Percentiles rank a stretch among this genome's conserved stretches.
Conservation (phyloP, 1,140 invertebrate genomes). For the Aphelenchoides besseyi region DNA sequence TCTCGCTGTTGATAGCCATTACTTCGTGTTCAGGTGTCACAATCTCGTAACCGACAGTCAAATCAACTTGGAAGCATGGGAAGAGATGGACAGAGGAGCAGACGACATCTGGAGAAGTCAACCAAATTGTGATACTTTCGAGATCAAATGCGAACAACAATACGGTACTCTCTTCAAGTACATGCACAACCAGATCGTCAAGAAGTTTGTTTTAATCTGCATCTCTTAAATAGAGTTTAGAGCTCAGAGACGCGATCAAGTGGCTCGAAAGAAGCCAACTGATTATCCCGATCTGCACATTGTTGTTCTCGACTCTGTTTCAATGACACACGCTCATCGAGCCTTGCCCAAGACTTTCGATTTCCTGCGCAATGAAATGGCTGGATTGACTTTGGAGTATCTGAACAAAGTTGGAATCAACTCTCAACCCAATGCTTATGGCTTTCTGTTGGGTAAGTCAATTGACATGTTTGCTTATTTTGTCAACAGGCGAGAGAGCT, state of each 20-base stretch:
- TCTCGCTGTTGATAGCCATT: too few species aligned
- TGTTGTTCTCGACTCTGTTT: constrained; percentile 29
- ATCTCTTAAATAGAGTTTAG: background rate
- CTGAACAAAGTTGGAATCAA: constrained; percentile 41
- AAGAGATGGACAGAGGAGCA: too few species aligned
- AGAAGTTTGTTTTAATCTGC: constrained; percentile 4
- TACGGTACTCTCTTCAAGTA: background rate
- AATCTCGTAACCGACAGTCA: too few species aligned
- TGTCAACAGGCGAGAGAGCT: constrained; percentile 15
- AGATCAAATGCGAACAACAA: constrained; percentile 17
- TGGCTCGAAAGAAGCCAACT: background rate
- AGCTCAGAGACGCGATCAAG: background rate
- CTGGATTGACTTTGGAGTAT: constrained; percentile 29
- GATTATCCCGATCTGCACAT: constrained; percentile 21
- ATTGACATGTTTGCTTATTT: constrained; percentile 3
- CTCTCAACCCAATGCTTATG: constrained; percentile 32
- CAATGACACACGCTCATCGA: constrained; percentile 18
- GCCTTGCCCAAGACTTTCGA: constrained; percentile 25
- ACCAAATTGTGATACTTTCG: constrained; percentile 22
- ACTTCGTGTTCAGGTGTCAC: too few species aligned
- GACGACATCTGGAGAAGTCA: too few species aligned
- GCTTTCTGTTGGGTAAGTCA: constrained; percentile 27
- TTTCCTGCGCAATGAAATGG: constrained; percentile 25
- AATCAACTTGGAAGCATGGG: too few species aligned
- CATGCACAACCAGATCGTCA: constrained; percentile 18